Conservation (phyloP, 2,888 invertebrate species). For the Dinocampus coccinellae region DNA sequence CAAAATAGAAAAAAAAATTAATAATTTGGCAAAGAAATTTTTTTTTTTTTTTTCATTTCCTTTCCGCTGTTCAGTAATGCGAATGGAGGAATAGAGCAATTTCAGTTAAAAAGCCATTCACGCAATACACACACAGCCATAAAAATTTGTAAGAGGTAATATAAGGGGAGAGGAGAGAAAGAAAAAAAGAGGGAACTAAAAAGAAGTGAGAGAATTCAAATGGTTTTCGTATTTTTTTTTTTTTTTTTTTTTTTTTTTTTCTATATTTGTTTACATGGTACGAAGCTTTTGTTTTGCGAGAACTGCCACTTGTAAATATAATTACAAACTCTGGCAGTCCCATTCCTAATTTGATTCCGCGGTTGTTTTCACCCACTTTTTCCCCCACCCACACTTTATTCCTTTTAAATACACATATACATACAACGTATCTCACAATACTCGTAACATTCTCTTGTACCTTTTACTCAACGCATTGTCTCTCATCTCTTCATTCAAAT, state of each 20-base stretch:
- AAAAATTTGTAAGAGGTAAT: background rate
- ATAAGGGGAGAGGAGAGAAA: background rate
- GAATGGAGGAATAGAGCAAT: slow-evolving; percentile 67
- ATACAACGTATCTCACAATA: background rate
- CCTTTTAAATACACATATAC: slow-evolving; percentile 10
- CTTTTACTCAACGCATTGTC: slow-evolving; percentile 61
- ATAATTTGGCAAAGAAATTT: slow-evolving; percentile 40
- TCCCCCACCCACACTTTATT: slow-evolving; percentile 34
- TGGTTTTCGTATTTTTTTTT: no score
- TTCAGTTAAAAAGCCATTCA: slow-evolving; percentile 48
- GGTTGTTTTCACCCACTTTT: slow-evolving; percentile 65
- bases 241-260: no score
- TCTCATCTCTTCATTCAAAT: slow-evolving; percentile 69
- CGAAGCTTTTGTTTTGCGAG: slow-evolving; percentile 64
- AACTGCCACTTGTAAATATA: slow-evolving; percentile 69
- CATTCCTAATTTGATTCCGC: slow-evolving; percentile 66
- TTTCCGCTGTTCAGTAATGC: slow-evolving; percentile 20
- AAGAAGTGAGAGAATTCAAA: background rate
- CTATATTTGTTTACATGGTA: no score
- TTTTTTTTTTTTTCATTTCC: background rate
- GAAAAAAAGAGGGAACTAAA: background rate
- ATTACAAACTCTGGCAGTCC: slow-evolving; percentile 58
- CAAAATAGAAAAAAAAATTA: no score
- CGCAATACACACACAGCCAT: background rate
- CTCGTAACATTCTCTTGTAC: slow-evolving; percentile 39